phyloP scores from a whole-genome alignment of 2,113 vertebrate genomes.

The human (Homo sapiens) region GRCh38 chr6:34633001-34633500 shows the following conservation, averaged over 20 bases:
- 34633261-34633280: not conserved
- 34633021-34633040: not conserved
- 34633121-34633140: not conserved
- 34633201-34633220: not conserved
- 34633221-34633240: not conserved
- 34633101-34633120: not conserved
- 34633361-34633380: not conserved
- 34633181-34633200: not conserved
- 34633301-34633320: not conserved
- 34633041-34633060: not conserved
- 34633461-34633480: not conserved
- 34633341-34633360: not conserved
- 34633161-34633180: not conserved
- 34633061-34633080: not conserved
- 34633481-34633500: not conserved
- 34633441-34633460: not conserved
- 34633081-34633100: not conserved
- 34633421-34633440: not conserved
- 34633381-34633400: not conserved
- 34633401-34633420: not conserved
- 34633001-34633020: not conserved
- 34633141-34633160: not conserved
- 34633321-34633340: not conserved
- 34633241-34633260: not conserved
- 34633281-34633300: not conserved